Conservation (phyloP, 2,113 vertebrate genomes). For the Rattus rattus region DNA sequence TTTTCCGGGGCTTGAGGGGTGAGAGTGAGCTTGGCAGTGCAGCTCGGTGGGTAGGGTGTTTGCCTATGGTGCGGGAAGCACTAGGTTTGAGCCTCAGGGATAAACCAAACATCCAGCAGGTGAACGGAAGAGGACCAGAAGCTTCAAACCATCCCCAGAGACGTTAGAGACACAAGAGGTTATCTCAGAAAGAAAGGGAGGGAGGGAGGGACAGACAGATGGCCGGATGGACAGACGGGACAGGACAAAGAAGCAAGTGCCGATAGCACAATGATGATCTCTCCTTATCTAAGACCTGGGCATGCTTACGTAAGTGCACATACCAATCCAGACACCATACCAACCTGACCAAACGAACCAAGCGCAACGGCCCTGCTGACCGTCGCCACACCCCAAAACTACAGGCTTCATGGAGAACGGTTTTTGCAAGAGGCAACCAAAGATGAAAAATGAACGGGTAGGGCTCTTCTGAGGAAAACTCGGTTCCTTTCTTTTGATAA, state of each 20-base stretch:
- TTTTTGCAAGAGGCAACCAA: not conserved
- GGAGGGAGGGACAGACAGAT: too few relatives aligned
- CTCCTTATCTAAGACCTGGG: not conserved
- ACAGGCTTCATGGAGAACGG: not conserved
- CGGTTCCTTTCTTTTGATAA: not conserved
- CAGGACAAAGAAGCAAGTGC: too few relatives aligned
- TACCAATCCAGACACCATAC: too few relatives aligned
- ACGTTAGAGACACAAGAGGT: not conserved
- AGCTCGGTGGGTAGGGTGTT: not conserved
- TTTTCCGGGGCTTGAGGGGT: not conserved
- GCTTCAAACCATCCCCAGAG: not conserved
- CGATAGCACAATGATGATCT: not conserved
- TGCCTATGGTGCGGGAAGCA: not conserved
- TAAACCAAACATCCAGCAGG: not conserved
- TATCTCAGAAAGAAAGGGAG: not conserved
- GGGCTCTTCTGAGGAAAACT: not conserved
- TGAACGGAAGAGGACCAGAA: not conserved
- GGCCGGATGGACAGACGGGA: too few relatives aligned
- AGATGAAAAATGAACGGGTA: conserved; percentile 2
- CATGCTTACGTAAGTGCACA: not conserved
- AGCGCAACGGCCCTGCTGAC: not conserved
- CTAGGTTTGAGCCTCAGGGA: not conserved
- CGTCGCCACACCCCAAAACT: not conserved
- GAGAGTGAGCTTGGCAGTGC: not conserved
- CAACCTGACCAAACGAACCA: not conserved